Conservation (phyloP, 30 jellyfish, hydroid and myxozoan genomes). For the Pseudorhiza aurosa region DNA sequence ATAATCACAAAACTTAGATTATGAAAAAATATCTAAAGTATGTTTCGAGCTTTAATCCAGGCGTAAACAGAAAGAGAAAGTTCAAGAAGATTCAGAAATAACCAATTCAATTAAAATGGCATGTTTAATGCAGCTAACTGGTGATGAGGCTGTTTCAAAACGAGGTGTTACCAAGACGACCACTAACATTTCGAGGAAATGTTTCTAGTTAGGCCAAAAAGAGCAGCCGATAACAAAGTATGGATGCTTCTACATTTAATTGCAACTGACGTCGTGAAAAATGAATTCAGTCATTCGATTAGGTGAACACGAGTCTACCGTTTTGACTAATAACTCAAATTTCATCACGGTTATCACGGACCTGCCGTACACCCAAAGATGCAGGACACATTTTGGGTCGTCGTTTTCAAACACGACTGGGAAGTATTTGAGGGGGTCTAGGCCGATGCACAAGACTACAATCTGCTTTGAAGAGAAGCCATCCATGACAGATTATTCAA, state of each 20-base stretch:
- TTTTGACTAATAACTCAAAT: constrained; percentile 40
- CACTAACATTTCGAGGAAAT: background rate
- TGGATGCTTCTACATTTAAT: too few relatives aligned
- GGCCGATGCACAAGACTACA: constrained; percentile 65
- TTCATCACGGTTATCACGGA: constrained; percentile 44
- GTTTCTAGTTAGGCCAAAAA: background rate
- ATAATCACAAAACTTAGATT: too few relatives aligned
- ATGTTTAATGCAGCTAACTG: too few relatives aligned
- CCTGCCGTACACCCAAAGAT: constrained; percentile 43
- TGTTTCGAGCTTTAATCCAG: too few relatives aligned
- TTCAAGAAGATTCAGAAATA: too few relatives aligned
- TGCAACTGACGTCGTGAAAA: background rate
- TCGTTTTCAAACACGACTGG: constrained; percentile 29
- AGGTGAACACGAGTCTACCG: constrained; percentile 61
- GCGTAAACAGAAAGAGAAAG: too few relatives aligned
- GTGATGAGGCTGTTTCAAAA: too few relatives aligned
- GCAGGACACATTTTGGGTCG: background rate
- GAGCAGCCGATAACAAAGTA: too few relatives aligned
- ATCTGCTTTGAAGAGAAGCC: constrained; percentile 43
- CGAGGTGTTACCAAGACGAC: constrained; percentile 7
- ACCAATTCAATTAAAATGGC: too few relatives aligned
- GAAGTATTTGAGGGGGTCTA: constrained; percentile 39
- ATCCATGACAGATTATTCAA: background rate
- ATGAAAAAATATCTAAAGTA: too few relatives aligned
- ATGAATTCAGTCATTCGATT: constrained; percentile 20